Conservation (phyloP, 64 coral and sea anemone genomes). For the Montipora efflorescens region DNA sequence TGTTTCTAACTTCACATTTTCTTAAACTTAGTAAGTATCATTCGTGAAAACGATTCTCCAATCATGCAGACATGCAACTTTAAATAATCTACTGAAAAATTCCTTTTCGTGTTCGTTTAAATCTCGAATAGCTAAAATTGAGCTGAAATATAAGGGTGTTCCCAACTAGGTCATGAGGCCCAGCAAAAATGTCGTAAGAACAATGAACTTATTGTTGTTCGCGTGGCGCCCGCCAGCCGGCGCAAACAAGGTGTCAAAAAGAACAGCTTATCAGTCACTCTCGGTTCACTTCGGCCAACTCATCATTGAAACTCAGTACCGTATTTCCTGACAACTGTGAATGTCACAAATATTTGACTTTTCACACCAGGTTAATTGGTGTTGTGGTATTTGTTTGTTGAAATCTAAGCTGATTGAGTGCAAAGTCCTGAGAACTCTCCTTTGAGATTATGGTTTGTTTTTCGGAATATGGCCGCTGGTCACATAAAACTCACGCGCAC, state of each 20-base stretch:
- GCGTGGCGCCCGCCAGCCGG: neutral
- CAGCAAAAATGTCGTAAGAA: neutral
- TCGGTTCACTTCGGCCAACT: neutral
- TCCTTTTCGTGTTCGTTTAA: neutral
- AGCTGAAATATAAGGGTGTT: neutral
- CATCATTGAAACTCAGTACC: neutral
- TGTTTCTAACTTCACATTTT: too few species aligned
- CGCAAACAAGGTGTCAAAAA: slow-evolving; percentile 29
- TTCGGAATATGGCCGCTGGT: neutral
- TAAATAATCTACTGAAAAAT: neutral
- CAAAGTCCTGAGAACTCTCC: neutral
- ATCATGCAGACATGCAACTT: neutral
- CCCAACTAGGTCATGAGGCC: neutral
- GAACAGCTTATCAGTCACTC: neutral
- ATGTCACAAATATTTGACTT: neutral
- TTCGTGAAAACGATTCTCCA: neutral
- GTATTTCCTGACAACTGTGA: neutral
- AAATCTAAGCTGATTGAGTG: neutral
- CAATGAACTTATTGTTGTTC: neutral
- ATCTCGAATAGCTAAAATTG: neutral
- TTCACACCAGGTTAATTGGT: neutral
- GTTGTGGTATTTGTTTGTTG: neutral
- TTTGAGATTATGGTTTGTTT: too few species aligned
- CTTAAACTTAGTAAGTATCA: too few species aligned
- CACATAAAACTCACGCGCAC: neutral